phyloP scores from a whole-genome alignment of 2,888 invertebrate species.

The Hypomecis punctinalis region DNA sequence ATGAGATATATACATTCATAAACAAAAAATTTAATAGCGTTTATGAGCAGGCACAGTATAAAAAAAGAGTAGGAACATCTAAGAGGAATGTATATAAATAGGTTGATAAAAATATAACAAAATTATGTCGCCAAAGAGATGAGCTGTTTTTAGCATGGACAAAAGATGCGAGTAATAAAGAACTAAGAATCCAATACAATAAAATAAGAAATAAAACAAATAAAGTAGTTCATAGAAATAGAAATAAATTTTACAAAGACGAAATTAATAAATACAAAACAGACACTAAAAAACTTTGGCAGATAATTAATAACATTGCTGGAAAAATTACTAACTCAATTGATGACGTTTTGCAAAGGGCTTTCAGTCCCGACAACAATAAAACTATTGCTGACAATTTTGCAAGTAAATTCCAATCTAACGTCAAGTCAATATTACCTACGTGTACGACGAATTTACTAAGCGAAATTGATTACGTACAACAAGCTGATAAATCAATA shows the following conservation, averaged over 20 bases:
- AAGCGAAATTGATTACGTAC: background rate
- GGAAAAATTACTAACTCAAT: slow-evolving; percentile 11
- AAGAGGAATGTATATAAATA: background rate
- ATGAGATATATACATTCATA: background rate
- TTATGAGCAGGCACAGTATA: slow-evolving; percentile 1
- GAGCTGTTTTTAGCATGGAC: slow-evolving; percentile 4
- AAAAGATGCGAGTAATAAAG: slow-evolving; percentile 11
- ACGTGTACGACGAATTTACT: background rate
- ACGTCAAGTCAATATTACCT: slow-evolving; percentile 10
- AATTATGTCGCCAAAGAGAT: slow-evolving; percentile 5
- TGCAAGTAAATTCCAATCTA: slow-evolving; percentile 2
- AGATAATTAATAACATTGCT: slow-evolving; percentile 14
- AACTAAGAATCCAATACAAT: background rate
- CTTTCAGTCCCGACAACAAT: slow-evolving; percentile 2
- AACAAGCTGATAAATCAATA: slow-evolving; percentile 1
- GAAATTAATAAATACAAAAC: too few relatives aligned
- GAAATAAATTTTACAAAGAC: too few relatives aligned
- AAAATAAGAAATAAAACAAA: too few relatives aligned
- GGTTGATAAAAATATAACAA: slow-evolving; percentile 6
- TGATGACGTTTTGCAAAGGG: slow-evolving; percentile 2
- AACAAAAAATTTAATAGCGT: background rate
- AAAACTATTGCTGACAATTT: slow-evolving; percentile 16
- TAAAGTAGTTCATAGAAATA: too few relatives aligned
- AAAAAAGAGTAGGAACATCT: background rate
- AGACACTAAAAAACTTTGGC: too few relatives aligned